A percentile compares a stretch with the other conserved stretches of the same genome.
These are phyloP conservation scores for Nemapogon koenigi DNA, from an alignment of 2,888 invertebrate genomes.

Conservation along the genomic window DNA sequence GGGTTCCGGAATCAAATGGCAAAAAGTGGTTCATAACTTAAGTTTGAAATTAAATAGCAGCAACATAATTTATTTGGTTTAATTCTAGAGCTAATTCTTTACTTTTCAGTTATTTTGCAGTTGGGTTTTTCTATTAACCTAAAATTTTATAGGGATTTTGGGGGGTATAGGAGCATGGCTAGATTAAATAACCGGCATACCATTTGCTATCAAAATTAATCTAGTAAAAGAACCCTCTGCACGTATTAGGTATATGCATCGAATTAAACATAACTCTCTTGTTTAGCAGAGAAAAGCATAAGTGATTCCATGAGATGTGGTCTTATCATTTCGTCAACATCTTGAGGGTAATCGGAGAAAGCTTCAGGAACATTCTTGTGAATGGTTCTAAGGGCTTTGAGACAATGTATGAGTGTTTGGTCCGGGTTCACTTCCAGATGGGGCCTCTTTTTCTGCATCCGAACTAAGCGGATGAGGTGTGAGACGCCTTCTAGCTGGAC, in stretches of 20 bases:
- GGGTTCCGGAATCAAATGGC: too few species aligned
- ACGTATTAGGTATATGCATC: background rate
- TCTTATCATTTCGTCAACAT: slow-evolving; percentile 75
- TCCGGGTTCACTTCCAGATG: slow-evolving; percentile 41
- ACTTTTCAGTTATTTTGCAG: too few species aligned
- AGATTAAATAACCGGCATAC: too few species aligned
- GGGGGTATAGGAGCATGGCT: too few species aligned
- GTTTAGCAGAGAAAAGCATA: slow-evolving; percentile 77
- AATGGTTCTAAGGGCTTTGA: slow-evolving; percentile 50
- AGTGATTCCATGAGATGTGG: slow-evolving; percentile 81
- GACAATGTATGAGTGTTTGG: slow-evolving; percentile 51
- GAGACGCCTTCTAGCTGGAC: slow-evolving; percentile 72
- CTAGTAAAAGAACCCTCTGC: too few species aligned
- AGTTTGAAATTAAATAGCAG: too few species aligned
- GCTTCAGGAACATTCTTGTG: slow-evolving; percentile 51
- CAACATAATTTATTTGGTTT: too few species aligned
- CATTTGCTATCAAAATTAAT: too few species aligned
- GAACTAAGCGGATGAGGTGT: slow-evolving; percentile 72
- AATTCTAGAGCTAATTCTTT: too few species aligned
- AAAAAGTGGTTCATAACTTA: too few species aligned
- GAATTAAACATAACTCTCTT: slow-evolving; percentile 77
- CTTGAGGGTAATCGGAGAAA: slow-evolving; percentile 48
- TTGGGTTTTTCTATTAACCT: too few species aligned
- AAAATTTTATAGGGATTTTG: too few species aligned
- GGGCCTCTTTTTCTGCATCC: slow-evolving; percentile 49